Percentiles rank a stretch among this genome's conserved stretches.
phyloP scores from a whole-genome alignment of 2,113 vertebrate species.

The Osmerus eperlanus region DNA sequence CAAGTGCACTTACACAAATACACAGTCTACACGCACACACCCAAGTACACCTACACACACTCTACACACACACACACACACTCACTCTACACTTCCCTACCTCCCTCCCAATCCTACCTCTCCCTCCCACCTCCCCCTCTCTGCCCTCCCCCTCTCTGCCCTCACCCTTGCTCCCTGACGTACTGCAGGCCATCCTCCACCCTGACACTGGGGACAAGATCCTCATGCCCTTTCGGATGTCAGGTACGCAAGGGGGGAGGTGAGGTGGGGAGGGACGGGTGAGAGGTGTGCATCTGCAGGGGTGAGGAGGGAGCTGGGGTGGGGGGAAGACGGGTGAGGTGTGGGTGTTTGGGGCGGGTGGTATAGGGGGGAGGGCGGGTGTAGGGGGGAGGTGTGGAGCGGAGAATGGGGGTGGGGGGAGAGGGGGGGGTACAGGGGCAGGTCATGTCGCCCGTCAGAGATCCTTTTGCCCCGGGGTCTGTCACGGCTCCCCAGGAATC shows the following conservation, averaged over 20 bases:
- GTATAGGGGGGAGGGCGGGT: background rate
- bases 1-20: background rate
- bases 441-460: no score
- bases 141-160: background rate
- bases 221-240: slow-evolving; percentile 97
- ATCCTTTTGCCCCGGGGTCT: slow-evolving; percentile 40
- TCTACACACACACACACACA: background rate
- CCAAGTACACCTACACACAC: background rate
- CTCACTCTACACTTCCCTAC: background rate
- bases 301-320: slow-evolving; percentile 35
- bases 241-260: slow-evolving; percentile 73
- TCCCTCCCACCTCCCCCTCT: background rate
- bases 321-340: no score
- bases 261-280: background rate
- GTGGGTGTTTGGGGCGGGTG: slow-evolving; percentile 18
- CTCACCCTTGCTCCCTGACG: background rate
- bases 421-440: no score
- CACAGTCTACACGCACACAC: background rate
- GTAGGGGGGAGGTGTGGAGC: slow-evolving; percentile 26
- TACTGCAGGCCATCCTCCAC: slow-evolving; percentile 87
- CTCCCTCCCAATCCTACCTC: background rate
- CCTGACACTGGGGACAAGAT: slow-evolving; percentile 94
- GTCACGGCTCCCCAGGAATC: slow-evolving; percentile 50
- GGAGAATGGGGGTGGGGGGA: slow-evolving; percentile 14
- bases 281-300: slow-evolving; percentile 19